Base-by-base conservation (phyloP, 1,140 invertebrate species). In the Branchinecta lindahli region DNA sequence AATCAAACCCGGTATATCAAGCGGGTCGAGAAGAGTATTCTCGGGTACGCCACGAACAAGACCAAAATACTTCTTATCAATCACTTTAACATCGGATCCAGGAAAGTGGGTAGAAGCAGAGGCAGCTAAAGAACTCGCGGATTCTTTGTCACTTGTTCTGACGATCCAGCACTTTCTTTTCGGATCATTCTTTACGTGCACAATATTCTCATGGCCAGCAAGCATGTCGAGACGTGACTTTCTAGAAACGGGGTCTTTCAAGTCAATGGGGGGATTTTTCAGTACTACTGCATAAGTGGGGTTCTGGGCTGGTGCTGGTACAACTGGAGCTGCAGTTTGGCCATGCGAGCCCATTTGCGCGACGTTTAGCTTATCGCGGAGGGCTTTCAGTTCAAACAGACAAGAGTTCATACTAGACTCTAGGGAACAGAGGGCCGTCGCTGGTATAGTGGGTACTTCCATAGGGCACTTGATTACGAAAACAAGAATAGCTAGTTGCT, bases 171-270 rank as follows among this genome's bases (percentile, higher is more conserved):
- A n/a, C 47, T 52, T 52, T 52, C 47, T n/a, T 9, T 9, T 52
- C n/a, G 47, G 47, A n/a, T 52, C n/a, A 52, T 9, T 9, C n/a
- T 52, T 52, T 52, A 52, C n/a, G 9, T 9, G n/a, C 9, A 52
- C 47, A 52, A 52, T 52, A 52, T n/a, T n/a, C 47, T 52, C 47
- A 52, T 52, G 47, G 47, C 47, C 47, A 52, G 47, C 47, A 52
- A 52, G 47, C n/a, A n/a, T 9, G 47, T 52, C 47, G 47, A 52
- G 47, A 9, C n/a, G 9, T 9, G 9, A 9, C 47, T 52, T 52
- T 9, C 47, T 9, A 9, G 47, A 52, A n/a, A 52, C 9, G 9
- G 47, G 47, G n/a, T 52, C 47, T 9, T 9, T 52, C 9, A 52
- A n/a, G 9, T n/a, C 9, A n/a, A n/a, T 9, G 9, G 47, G 47